Percentiles rank a stretch among this genome's conserved stretches.
Conservation (phyloP, 2,888 invertebrate genomes). For the Sylvicola cinctus region DNA sequence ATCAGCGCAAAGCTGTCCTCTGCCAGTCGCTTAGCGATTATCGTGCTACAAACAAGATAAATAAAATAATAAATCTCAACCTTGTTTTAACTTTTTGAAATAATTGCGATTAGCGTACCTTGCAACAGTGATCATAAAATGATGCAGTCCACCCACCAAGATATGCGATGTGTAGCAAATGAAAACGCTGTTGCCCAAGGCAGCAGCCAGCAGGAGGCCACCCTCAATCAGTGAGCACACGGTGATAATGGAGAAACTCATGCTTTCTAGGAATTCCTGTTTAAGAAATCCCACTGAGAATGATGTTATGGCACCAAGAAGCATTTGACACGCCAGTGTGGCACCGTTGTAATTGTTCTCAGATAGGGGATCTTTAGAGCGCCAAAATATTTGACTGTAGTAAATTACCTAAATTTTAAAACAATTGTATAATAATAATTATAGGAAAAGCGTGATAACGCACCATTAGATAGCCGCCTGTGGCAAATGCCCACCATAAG, state of each 20-base stretch:
- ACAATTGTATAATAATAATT: neutral
- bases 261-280: conserved; percentile 24
- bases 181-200: conserved; percentile 29
- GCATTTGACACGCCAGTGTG: conserved; percentile 42
- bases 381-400: conserved; percentile 74
- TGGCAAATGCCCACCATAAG: conserved; percentile 55
- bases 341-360: conserved; percentile 39
- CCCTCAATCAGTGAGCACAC: conserved; percentile 27
- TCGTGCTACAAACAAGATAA: conserved; percentile 30
- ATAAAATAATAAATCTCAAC: conserved; percentile 11
- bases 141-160: conserved; percentile 41
- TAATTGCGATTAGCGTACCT: conserved; percentile 24
- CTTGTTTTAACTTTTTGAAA: neutral
- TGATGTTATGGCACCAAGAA: conserved; percentile 32
- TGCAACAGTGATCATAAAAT: conserved; percentile 52
- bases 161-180: conserved; percentile 42
- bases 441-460: too few relatives aligned
- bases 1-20: conserved; percentile 57
- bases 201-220: conserved; percentile 25
- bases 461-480: conserved; percentile 36
- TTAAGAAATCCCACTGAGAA: conserved; percentile 27
- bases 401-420: conserved; percentile 16
- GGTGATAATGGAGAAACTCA: conserved; percentile 26
- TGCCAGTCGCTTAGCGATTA: conserved; percentile 47
- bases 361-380: conserved; percentile 28